Base-by-base conservation (phyloP, 2,113 vertebrate species). In the Octodon degus region DNA sequence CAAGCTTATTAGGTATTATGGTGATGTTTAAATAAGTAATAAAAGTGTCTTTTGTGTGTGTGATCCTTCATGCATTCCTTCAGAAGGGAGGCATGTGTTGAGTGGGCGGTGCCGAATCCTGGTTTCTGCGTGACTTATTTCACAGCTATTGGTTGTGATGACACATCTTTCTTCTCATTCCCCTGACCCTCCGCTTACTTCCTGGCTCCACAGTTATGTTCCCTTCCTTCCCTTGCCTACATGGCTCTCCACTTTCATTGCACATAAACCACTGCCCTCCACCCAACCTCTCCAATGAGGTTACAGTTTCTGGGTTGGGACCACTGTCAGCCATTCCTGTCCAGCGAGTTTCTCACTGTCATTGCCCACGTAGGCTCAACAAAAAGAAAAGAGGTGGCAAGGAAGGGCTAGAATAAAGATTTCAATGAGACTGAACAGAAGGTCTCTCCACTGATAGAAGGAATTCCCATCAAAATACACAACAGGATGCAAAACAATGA, bases 191-290 rank as follows among this genome's bases (percentile, higher is more conserved):
- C 19, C n/a, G 53, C 7, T 47, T 60, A 13, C 65, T 30, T 32
- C 9, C 25, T 40, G 25, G 12, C 5, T 30, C 14, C 70, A 60
- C 53, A 43, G 2, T 30, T 34, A 10, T 7, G 4, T 20, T 9
- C 27, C 12, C 47, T 25, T 32, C 62, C 17, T 60, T 5, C 32
- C 1, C 67, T 43, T 60, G 13, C 4, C 47, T 32, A 37, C 20
- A 2, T 19, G 12, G 32, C 63, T 67, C 30, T 87, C 85, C 68
- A 24, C n/a, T 62, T 63, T 30, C 14, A 13, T 0, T 12, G 10
- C 62, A n/a, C 3, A 1, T 14, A 40, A n/a, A 43, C 12, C 55
- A 60, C 12, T 4, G 0, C 1, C 1, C 34, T 25, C 24, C 50
- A 10, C 12, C 25, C 19, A 55, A 47, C 9, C 25, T n/a, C 53